A percentile compares a stretch with the other conserved stretches of the same genome.
phyloP scores from a whole-genome alignment of 2,113 vertebrate species.

The Ciconia stormi region DNA sequence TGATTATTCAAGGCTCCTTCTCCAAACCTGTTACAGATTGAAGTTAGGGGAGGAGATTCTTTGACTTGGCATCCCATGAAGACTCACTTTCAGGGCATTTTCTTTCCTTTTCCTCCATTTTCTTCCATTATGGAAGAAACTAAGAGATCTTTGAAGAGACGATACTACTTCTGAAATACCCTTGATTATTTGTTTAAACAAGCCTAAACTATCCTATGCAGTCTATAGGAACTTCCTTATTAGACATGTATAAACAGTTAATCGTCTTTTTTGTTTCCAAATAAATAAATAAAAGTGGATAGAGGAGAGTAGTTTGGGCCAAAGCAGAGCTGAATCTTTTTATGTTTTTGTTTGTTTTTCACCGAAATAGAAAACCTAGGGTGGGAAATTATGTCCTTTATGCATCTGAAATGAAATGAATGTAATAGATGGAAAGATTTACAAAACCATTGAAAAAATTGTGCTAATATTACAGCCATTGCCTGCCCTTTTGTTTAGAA shows the following conservation, averaged over 20 bases:
- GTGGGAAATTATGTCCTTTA: not conserved
- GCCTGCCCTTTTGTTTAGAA: not conserved
- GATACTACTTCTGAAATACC: not conserved
- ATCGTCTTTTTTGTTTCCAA: not conserved
- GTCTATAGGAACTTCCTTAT: not conserved
- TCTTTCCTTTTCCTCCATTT: not conserved
- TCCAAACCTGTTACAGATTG: not conserved
- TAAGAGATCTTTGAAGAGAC: not conserved
- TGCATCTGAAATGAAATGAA: not conserved
- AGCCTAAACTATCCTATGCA: not conserved
- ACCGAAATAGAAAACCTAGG: not conserved
- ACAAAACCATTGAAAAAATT: not conserved
- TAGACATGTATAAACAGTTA: not conserved
- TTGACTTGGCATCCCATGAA: not conserved
- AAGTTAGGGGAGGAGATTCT: not conserved
- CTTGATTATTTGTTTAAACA: not conserved
- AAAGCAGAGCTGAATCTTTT: not conserved
- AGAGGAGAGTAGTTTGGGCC: not conserved
- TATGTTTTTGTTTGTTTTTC: not conserved
- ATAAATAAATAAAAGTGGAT: not conserved
- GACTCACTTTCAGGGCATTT: not conserved
- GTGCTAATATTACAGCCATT: not conserved
- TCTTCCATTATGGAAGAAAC: not conserved
- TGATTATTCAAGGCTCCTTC: not conserved
- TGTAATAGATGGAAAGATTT: not conserved